phyloP scores from a whole-genome alignment of 2,888 invertebrate genomes.

The Xestia ashworthii region DNA sequence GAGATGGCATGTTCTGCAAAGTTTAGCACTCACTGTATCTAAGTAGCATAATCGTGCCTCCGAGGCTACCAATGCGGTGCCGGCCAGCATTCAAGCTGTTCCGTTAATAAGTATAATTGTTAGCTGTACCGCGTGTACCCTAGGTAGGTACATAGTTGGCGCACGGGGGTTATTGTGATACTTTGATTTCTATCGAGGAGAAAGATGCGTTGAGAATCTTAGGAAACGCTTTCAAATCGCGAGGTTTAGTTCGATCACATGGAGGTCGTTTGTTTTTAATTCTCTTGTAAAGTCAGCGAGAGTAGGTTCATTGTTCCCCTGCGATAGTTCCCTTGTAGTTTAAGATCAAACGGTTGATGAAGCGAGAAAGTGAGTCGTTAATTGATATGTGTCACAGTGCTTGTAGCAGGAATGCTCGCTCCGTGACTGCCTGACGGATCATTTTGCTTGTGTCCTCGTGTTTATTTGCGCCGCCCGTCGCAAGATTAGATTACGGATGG shows the following conservation, averaged over 20 bases:
- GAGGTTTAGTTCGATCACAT: slow-evolving; percentile 22
- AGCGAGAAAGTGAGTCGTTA: slow-evolving; percentile 58
- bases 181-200: slow-evolving; percentile 37
- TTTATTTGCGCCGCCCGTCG: slow-evolving; percentile 72
- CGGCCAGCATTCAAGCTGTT: slow-evolving; percentile 30
- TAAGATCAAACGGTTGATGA: slow-evolving; percentile 47
- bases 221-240: slow-evolving; percentile 29
- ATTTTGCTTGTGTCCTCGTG: slow-evolving; percentile 72
- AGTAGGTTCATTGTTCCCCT: slow-evolving; percentile 34
- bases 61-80: slow-evolving; percentile 22
- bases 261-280: slow-evolving; percentile 17
- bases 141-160: slow-evolving; percentile 6
- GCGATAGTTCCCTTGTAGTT: slow-evolving; percentile 23
- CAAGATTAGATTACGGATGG: slow-evolving; percentile 87
- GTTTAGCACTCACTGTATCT: slow-evolving; percentile 18
- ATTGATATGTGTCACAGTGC: slow-evolving; percentile 59
- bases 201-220: slow-evolving; percentile 33
- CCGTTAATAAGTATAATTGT: slow-evolving; percentile 48
- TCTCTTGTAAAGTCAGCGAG: slow-evolving; percentile 7
- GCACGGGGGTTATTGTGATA: slow-evolving; percentile 11
- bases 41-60: slow-evolving; percentile 34
- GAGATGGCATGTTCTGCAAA: slow-evolving; percentile 28
- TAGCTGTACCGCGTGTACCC: slow-evolving; percentile 15
- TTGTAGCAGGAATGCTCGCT: slow-evolving; percentile 61
- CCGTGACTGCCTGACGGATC: slow-evolving; percentile 61